Evolutionary conservation across 2,888 invertebrate genomes (phyloP).

Genomic region (Charanyca ferruginea): DNA sequence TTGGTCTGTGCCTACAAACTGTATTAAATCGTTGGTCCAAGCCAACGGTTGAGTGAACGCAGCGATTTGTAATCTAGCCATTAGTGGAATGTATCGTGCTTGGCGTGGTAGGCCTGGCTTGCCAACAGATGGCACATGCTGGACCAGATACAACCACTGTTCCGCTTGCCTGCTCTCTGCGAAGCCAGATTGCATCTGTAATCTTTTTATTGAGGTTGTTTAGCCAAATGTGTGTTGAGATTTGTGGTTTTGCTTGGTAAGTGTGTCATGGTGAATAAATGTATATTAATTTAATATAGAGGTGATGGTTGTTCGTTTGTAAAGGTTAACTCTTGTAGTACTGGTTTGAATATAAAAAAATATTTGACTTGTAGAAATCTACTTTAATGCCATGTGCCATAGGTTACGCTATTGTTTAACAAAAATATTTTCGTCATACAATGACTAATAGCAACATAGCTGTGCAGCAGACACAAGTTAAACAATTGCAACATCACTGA

Average conservation of each 20-base stretch:
- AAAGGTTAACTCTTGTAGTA: too few species aligned
- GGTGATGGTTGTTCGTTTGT: too few species aligned
- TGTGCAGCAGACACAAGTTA: too few species aligned
- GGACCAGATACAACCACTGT: slow-evolving; percentile 49
- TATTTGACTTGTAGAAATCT: too few species aligned
- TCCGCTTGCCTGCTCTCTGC: slow-evolving; percentile 30
- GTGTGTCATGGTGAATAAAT: not conserved
- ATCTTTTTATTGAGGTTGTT: slow-evolving; percentile 47
- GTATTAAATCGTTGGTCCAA: slow-evolving; percentile 63
- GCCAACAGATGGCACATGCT: slow-evolving; percentile 78
- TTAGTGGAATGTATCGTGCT: slow-evolving; percentile 79
- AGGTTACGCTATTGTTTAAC: too few species aligned
- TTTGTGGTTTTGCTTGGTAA: slow-evolving; percentile 23
- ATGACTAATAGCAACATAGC: too few species aligned
- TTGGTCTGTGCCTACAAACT: slow-evolving; percentile 50
- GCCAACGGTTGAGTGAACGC: slow-evolving; percentile 70
- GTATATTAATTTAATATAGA: too few species aligned
- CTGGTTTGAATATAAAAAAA: too few species aligned
- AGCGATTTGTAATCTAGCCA: slow-evolving; percentile 83
- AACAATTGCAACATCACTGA: too few species aligned
- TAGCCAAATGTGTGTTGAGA: slow-evolving; percentile 26
- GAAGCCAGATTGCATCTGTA: slow-evolving; percentile 46
- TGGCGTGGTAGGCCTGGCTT: slow-evolving; percentile 70
- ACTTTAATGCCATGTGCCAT: too few species aligned
- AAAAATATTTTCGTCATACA: too few species aligned